Evolutionary conservation across 2,797 vertebrate genomes (phyloP), one percentile per base, ranked within the genome.

Genomic region (Peromyscus melanophrys): DNA sequence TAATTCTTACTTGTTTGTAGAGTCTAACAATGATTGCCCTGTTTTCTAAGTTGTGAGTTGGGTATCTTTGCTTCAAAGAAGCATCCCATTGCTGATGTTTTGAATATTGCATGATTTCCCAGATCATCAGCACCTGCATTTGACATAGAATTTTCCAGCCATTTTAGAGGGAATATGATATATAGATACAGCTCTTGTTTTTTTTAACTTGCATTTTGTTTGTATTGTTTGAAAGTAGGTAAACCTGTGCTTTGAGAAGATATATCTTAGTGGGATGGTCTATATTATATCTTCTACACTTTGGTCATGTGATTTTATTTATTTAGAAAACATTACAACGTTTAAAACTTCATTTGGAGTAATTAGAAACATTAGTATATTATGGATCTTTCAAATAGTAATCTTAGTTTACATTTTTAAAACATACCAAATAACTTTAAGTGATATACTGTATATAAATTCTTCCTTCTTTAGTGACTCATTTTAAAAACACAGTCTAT

Each of bases 321-420:
- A 57, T 80, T 9, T 96, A 71, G 34, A 91, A 95, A 96, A 4
- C 71, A 71, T 77, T 89, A 4, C 13, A 94, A 75, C 86, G 82
- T 75, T 94, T 43, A 61, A 88, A 77, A 92, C n/a, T 86, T 89
- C 29, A 27, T 87, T 77, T 81, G 69, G 4, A 34, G 6, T 81
- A 90, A 76, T 94, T 95, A 65, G 27, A 95, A 3, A 10, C 37
- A 93, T 86, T 6, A 65, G 52, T 93, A 52, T 17, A 61, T 93
- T 95, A 55, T 5, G 16, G 21, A 52, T 96, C 59, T 95, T 96
- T 90, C 37, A 73, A 89, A 77, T 0, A 77, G 6, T 82, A 76
- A 96, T 93, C 23, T 3, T 67, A 37, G 71, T 95, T 96, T 92
- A 23, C 95, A 83, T 94, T 89, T 96, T 96, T 86, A 97, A 91